Base-by-base conservation (phyloP, 1,140 invertebrate species). In the Sinella curviseta region DNA sequence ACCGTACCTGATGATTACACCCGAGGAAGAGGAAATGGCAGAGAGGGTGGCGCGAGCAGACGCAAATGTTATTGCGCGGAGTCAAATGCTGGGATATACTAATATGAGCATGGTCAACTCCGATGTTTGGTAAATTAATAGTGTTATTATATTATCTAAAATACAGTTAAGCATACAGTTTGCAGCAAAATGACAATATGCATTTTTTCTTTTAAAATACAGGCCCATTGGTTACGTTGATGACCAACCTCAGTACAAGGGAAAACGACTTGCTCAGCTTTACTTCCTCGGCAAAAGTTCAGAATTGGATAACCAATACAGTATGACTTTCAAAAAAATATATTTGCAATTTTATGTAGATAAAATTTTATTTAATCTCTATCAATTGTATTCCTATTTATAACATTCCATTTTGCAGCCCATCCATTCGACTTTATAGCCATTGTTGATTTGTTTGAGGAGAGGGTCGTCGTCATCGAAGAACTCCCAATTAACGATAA, bases 401-500 rank as follows among this genome's bases (percentile, higher is more conserved):
- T n/a, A n/a, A n/a, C n/a, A n/a, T n/a, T n/a, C n/a, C n/a, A n/a
- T n/a, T n/a, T n/a, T n/a, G 24, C 4, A 67, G 70, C 70, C 8
- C 70, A 74, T 74, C 70, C 70, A 31, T 36, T 74, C 31, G 70
- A 74, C 34, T 74, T 74, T 24, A 14, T 74, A 1, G 70, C 33
- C 26, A 74, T 74, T 24, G 24, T 31, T 2, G 70, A 74, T 24
- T 28, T 33, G 26, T 2, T 14, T 4, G 4, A 2, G 24, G 17
- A 36, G 16, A 17, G 12, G 34, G 70, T 74, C 17, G 14, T 74
- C 8, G 70, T 8, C 17, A 74, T 74, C 17, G 70, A 74, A 33
- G 70, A 74, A 16, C 24, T 74, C 12, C 70, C 70, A 28, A 74
- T 30, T 17, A 16, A 33, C 4, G 34, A 24, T 74, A 24, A 33